Evolutionary conservation across 2,888 invertebrate genomes (phyloP), one percentile per base, ranked within the genome.

Genomic region (Zhengitettix transpicula): DNA sequence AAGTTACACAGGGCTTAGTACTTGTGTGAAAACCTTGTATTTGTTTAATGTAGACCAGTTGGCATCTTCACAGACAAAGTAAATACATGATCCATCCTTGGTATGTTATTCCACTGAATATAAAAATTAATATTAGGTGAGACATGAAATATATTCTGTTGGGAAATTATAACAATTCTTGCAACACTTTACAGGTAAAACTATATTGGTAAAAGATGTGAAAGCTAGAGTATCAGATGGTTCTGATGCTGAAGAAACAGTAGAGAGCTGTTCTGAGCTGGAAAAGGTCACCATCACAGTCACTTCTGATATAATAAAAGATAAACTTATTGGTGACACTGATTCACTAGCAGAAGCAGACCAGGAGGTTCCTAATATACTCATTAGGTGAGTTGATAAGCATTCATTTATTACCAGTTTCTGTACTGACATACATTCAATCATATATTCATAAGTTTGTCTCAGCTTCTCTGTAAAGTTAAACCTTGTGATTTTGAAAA

Each of bases 291-390:
- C 28, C 28, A 28, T 28, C 28, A 28, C 28, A 28, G 28, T 28
- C 28, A 28, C 28, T 28, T 28, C 28, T 11, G 53, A 52, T 28
- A 14, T 41, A 40, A 41, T 55, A 15, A 55, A 55, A 55, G 40
- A 40, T 40, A 57, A 57, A 41, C 40, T 54, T 42, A n/a, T 41
- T 16, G 10, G 15, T 53, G 42, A 41, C 10, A 44, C 53, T 47
- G 55, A 60, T 40, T 16, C 52, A 53, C 15, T 52, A 11, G 44
- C 17, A 40, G 63, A 64, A 54, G 60, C 62, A 42, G 64, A 65
- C 42, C 64, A 65, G 56, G 62, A 64, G 51, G 64, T 64, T 42
- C 64, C 65, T 15, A 64, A 62, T 60, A 58, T 64, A 44, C 60
- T 64, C 40, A 58, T 64, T 11, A 59, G 61, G 61, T 61, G 17